Conservation (phyloP, 2,113 vertebrate genomes). For the Periophthalmodon schlosseri region DNA sequence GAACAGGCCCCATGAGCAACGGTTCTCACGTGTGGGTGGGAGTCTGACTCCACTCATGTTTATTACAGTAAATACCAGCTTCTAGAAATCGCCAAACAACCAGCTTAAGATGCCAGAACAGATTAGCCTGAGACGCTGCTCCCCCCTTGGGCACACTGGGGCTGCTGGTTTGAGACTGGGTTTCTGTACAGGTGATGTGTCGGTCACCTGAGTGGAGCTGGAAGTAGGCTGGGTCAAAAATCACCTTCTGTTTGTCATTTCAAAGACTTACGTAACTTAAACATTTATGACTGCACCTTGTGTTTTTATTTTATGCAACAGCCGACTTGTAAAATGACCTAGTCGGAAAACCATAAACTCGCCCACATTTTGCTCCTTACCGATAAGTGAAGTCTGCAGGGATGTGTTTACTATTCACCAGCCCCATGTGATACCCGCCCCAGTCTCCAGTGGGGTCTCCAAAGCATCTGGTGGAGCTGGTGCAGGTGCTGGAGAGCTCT, state of each 20-base stretch:
- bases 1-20: too few species aligned
- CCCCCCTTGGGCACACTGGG: too few species aligned
- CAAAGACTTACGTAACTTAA: background rate
- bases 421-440: background rate
- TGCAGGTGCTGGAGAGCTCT: too few species aligned
- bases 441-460: too few species aligned
- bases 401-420: too few species aligned
- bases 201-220: background rate
- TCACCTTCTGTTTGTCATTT: background rate
- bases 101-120: slow-evolving; percentile 2
- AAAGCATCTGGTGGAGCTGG: too few species aligned
- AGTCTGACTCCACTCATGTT: too few species aligned
- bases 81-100: background rate
- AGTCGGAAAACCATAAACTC: background rate
- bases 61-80: background rate
- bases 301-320: background rate
- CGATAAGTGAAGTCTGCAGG: background rate
- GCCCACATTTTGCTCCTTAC: background rate
- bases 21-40: background rate
- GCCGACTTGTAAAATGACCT: background rate
- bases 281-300: background rate
- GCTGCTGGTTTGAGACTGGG: background rate
- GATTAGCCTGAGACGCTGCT: background rate
- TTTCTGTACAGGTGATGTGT: background rate
- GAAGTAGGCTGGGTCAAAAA: background rate